Percentiles rank a stretch among this genome's conserved stretches.
phyloP scores from a whole-genome alignment of 2,888 invertebrate genomes.

The Spicauda simplicius region DNA sequence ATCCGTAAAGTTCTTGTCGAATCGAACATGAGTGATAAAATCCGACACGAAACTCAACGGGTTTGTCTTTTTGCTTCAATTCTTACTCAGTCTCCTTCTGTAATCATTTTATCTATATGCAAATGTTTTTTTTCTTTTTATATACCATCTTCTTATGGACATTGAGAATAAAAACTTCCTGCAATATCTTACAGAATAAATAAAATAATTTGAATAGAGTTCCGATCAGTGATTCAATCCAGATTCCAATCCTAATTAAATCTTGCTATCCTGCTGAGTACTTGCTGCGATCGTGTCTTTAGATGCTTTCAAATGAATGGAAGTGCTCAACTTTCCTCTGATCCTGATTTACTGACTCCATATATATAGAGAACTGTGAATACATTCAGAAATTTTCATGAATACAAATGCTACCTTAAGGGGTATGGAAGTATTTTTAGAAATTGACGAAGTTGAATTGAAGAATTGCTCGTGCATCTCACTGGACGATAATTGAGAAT shows the following conservation, averaged over 20 bases:
- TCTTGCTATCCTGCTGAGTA: constrained; percentile 3
- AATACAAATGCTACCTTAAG: neutral
- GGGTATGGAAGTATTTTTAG: no score
- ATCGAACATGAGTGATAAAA: no score
- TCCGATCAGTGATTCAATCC: neutral
- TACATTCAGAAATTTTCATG: constrained; percentile 1
- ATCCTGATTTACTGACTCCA: constrained; percentile 9
- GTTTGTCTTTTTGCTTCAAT: no score
- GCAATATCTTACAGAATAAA: neutral
- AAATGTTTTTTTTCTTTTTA: no score
- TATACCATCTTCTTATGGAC: no score
- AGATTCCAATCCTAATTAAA: neutral
- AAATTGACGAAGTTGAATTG: no score
- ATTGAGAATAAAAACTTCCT: neutral
- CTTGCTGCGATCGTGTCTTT: neutral
- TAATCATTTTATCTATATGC: no score
- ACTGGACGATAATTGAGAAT: no score
- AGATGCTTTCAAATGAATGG: neutral
- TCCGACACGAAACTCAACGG: no score
- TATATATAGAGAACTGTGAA: neutral
- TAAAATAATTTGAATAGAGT: neutral
- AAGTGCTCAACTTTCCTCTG: neutral
- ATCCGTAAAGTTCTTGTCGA: no score
- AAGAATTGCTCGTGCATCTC: neutral
- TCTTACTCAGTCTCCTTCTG: no score